Conservation (phyloP, 2,888 invertebrate species). For the Arrhopalites spinosus region DNA sequence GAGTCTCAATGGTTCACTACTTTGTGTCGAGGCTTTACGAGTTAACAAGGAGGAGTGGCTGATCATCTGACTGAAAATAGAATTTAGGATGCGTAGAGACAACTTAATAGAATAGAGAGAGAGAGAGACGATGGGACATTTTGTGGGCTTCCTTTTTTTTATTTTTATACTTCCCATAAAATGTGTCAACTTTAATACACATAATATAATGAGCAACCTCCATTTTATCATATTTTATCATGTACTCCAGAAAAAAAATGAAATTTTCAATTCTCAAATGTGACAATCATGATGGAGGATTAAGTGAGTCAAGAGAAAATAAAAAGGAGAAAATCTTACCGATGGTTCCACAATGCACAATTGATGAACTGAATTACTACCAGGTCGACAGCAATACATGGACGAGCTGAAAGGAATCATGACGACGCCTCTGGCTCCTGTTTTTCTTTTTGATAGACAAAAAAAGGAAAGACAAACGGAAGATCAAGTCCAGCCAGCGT, state of each 20-base stretch:
- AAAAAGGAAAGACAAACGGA: background rate
- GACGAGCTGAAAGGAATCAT: constrained; percentile 55
- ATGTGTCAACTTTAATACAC: too few species aligned
- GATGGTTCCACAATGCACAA: constrained; percentile 49
- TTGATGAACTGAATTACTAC: constrained; percentile 45
- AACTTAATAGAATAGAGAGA: too few species aligned
- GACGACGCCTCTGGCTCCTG: constrained; percentile 16
- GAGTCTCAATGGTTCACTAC: too few species aligned
- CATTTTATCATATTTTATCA: too few species aligned
- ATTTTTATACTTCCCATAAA: too few species aligned
- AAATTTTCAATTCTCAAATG: too few species aligned
- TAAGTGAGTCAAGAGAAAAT: background rate
- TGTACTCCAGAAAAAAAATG: too few species aligned
- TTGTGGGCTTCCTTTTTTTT: background rate
- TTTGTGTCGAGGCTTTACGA: too few species aligned
- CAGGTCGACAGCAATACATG: constrained; percentile 50
- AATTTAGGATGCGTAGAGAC: background rate
- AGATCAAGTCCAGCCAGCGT: background rate
- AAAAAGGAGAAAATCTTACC: constrained; percentile 40
- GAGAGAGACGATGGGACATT: too few species aligned
- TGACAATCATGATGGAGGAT: too few species aligned
- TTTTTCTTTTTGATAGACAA: background rate
- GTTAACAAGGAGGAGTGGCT: background rate
- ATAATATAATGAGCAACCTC: too few species aligned
- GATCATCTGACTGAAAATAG: background rate